Base-by-base conservation (phyloP, 2,113 vertebrate species). In the Pipra filicauda region DNA sequence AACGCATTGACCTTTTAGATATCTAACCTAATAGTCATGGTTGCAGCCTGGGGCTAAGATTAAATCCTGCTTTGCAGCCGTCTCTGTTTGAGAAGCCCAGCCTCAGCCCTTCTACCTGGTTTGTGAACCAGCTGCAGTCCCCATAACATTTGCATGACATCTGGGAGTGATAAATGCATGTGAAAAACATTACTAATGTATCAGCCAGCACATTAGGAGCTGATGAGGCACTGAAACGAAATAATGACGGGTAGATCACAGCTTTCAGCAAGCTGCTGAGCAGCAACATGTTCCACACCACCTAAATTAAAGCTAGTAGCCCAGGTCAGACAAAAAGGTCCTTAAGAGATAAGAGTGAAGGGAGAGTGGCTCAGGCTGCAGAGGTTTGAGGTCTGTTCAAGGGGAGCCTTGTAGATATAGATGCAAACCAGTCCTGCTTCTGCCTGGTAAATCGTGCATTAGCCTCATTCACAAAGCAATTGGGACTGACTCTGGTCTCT, bases 171-270 rank as follows among this genome's bases (percentile, higher is more conserved):
- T 71, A 94, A 92, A 69, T 59, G 64, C 28, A 66, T 51, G 23
- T 33, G 67, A 65, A 89, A 91, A 95, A 31, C 55, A 59, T 86
- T 92, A 59, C 54, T 91, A 69, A 81, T 84, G 31, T 91, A 89
- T 93, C 88, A 76, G 76, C 22, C 61, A 93, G 88, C 65, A 81
- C 88, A 94, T 85, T 30, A 51, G 69, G 67, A 93, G 72, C 51
- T 8, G 54, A 90, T 74, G 79, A 94, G 77, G 71, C 73, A 82
- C 83, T 92, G 74, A 90, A 88, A 89, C 43, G 35, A 88, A 87
- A 84, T 84, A 93, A 94, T 71, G 44, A 85, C 9, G 49, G 49
- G 72, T 54, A 85, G 55, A 85, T 81, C 71, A 82, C 74, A 94
- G 79, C 66, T 64, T 89, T 78, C 71, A 93, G 52, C 5, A 39